Percentiles rank a stretch among this genome's conserved stretches.
Evolutionary conservation across 2,888 invertebrate genomes (phyloP).

Genomic region (Pilophorus perplexus): DNA sequence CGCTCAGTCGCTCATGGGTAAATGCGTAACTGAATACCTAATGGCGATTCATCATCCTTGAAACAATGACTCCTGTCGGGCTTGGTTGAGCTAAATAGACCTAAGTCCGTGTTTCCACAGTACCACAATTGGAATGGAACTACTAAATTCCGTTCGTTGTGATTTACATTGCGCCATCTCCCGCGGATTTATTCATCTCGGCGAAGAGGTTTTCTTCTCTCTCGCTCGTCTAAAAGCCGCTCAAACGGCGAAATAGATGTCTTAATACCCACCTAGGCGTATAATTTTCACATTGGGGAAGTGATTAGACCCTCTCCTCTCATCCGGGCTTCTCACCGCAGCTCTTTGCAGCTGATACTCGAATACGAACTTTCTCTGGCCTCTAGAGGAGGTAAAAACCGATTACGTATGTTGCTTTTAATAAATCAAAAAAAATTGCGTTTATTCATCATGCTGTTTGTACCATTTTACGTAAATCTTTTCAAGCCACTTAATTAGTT

Average conservation of each 20-base stretch:
- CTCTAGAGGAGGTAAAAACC: no score
- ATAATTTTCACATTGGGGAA: slow-evolving; percentile 22
- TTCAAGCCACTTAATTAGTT: no score
- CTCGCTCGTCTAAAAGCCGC: not conserved
- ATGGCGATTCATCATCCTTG: slow-evolving; percentile 7
- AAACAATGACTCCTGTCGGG: slow-evolving; percentile 6
- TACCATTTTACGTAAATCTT: no score
- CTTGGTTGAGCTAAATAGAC: slow-evolving; percentile 17
- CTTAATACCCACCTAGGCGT: slow-evolving; percentile 25
- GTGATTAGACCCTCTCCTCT: slow-evolving; percentile 14
- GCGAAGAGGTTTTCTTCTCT: slow-evolving; percentile 6
- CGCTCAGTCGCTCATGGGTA: no score
- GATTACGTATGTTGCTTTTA: no score
- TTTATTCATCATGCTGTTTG: no score
- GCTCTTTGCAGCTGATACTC: slow-evolving; percentile 7
- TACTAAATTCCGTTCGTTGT: slow-evolving; percentile 10
- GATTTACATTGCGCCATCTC: not conserved
- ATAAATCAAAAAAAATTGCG: no score
- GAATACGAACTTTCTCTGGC: slow-evolving; percentile 9
- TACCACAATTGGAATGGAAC: slow-evolving; percentile 17
- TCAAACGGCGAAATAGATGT: slow-evolving; percentile 17
- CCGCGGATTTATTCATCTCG: slow-evolving; percentile 19
- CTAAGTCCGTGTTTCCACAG: slow-evolving; percentile 10
- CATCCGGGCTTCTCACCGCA: no score
- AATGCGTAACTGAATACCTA: no score